Evolutionary conservation across 2,113 vertebrate species (phyloP), one percentile per base, ranked within the genome.

Genomic region (Cinclus mexicanus): DNA sequence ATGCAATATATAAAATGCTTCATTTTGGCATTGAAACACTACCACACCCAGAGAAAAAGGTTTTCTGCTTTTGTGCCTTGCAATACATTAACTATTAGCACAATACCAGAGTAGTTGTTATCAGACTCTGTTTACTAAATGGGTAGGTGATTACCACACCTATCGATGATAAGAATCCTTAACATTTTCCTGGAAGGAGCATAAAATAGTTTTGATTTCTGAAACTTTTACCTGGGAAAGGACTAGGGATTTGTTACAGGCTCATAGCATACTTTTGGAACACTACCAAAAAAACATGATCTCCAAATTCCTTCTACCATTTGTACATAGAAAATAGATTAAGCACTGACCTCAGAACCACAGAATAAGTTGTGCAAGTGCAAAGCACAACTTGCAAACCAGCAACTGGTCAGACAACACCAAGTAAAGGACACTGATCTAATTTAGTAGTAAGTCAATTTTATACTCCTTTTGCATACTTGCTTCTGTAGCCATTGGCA

Each of bases 41-140:
- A 12, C 22, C 59, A 60, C 63, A 77, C 42, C 53, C 46, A 53
- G 17, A 42, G 31, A 52, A 87, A 91, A 80, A 35, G 1, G 2
- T 35, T 68, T 80, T 69, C 55, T 80, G 29, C 29, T 68, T 55
- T 47, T 69, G n/a, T 69, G 42, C 46, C 67, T 86, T 65, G 53
- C n/a, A 65, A 35, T 77, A 77, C 2, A 44, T 90, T 92, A 93
- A 88, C 46, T 70, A 88, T 93, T 91, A 92, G 42, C 70, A 46
- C 35, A 77, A 22, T 37, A 53, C 10, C 29, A 60, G 46, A 83
- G n/a, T n/a, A 79, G 11, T 9, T 90, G 75, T 82, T 91, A 91
- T 60, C 72, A 93, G 44, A 70, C 72, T 59, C 39, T 63, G 33
- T 94, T 97, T 97, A 78, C 87, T 77, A 83, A 92, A 78, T 76